These are phyloP conservation scores for Acanthosepion pharaonis DNA, from an alignment of 2,888 invertebrate genomes.

Conservation along the genomic window DNA sequence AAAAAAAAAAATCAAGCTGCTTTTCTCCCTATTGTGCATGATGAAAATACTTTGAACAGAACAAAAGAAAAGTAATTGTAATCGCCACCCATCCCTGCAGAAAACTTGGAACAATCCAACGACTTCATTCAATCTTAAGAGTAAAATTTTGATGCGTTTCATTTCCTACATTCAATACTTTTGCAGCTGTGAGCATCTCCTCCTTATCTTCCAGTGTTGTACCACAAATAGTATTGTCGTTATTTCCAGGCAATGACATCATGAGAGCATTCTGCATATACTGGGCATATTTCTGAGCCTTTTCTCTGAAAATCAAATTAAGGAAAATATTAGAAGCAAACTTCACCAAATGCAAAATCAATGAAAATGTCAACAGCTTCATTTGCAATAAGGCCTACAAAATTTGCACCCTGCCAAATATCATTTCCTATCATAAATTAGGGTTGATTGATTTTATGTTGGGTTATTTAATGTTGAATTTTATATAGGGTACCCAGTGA, in stretches of 20 bases:
- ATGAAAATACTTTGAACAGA: not conserved
- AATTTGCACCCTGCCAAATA: too few relatives aligned
- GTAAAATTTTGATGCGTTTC: not conserved
- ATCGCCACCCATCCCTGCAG: not conserved
- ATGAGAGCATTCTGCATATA: slow-evolving; percentile 48
- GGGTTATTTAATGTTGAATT: too few relatives aligned
- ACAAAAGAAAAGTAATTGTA: not conserved
- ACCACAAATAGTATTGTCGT: not conserved
- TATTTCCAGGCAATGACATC: not conserved
- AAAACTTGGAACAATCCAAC: not conserved
- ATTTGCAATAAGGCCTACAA: too few relatives aligned
- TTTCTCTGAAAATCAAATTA: slow-evolving; percentile 48
- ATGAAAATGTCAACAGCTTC: not conserved
- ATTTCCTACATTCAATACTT: not conserved
- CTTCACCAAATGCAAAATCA: not conserved
- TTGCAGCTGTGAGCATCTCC: not conserved
- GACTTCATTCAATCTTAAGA: not conserved
- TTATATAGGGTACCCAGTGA: too few relatives aligned
- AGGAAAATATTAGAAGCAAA: not conserved
- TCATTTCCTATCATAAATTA: too few relatives aligned
- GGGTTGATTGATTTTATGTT: too few relatives aligned
- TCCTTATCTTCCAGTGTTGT: not conserved
- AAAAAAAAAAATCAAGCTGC: not conserved
- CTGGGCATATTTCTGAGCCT: slow-evolving; percentile 49
- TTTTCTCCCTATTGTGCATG: not conserved